Evolutionary conservation across 2,888 invertebrate species (phyloP).

Genomic region (Alsophila aescularia): DNA sequence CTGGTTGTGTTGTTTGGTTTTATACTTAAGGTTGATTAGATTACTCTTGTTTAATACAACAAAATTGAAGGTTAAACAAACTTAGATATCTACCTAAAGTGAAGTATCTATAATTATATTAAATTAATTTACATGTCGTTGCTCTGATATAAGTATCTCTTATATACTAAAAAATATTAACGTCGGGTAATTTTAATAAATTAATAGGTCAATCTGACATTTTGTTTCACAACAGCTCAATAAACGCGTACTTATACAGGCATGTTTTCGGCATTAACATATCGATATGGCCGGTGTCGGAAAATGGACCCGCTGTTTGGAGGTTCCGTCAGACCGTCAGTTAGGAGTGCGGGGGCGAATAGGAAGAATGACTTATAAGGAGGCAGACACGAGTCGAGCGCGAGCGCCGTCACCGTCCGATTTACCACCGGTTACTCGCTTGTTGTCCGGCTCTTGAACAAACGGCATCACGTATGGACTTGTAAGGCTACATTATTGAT

Average conservation of each 20-base stretch:
- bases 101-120: too few relatives aligned
- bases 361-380: slow-evolving; percentile 79
- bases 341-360: slow-evolving; percentile 75
- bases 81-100: too few relatives aligned
- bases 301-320: slow-evolving; percentile 56
- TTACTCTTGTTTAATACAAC: too few relatives aligned
- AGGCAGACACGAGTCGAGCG: slow-evolving; percentile 51
- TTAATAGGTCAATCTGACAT: slow-evolving; percentile 28
- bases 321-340: slow-evolving; percentile 64
- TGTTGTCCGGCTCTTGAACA: slow-evolving; percentile 64
- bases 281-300: slow-evolving; percentile 58
- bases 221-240: slow-evolving; percentile 39
- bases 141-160: too few relatives aligned
- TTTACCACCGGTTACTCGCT: slow-evolving; percentile 58
- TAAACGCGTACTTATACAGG: slow-evolving; percentile 34
- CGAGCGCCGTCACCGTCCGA: slow-evolving; percentile 71
- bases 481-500: slow-evolving; percentile 74
- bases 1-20: too few relatives aligned
- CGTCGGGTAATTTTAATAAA: slow-evolving; percentile 1
- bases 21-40: too few relatives aligned
- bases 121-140: too few relatives aligned
- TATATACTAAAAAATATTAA: background rate
- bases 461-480: slow-evolving; percentile 65
- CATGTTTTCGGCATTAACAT: slow-evolving; percentile 57
- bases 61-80: too few relatives aligned